Evolutionary conservation across 1,140 invertebrate genomes (phyloP).

Genomic region (Psix sp.): DNA sequence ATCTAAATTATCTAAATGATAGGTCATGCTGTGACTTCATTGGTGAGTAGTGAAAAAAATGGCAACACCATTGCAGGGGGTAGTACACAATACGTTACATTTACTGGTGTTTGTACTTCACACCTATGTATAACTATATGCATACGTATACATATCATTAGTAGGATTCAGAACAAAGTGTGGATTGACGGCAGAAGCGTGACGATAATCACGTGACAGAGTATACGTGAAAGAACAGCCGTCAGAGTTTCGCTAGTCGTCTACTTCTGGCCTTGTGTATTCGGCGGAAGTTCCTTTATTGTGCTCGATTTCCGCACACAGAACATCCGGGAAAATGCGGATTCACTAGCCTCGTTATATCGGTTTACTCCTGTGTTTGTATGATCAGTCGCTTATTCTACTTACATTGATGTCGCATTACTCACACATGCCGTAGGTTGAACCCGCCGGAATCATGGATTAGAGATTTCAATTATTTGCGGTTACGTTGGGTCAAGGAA

Average conservation of each 20-base stretch:
- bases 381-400: conserved; percentile 38
- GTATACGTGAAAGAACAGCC: conserved; percentile 26
- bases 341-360: conserved; percentile 54
- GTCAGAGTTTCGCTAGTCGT: conserved; percentile 40
- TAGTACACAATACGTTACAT: conserved; percentile 19
- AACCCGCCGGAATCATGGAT: conserved; percentile 74
- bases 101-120: conserved; percentile 22
- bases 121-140: conserved; percentile 9
- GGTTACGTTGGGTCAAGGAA: conserved; percentile 43
- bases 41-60: conserved; percentile 44
- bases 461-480: conserved; percentile 68
- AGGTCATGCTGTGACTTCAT: conserved; percentile 32
- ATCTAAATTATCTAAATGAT: conserved; percentile 46
- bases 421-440: conserved; percentile 16
- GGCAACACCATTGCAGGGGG: conserved; percentile 38
- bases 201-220: conserved; percentile 31
- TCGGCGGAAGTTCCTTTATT: conserved; percentile 71
- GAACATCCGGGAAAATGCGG: conserved; percentile 74
- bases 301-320: conserved; percentile 71
- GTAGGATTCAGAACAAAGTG: conserved; percentile 23
- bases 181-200: conserved; percentile 31
- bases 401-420: conserved; percentile 38
- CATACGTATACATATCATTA: conserved; percentile 6
- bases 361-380: conserved; percentile 34
- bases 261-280: conserved; percentile 71